These are phyloP conservation scores for Pseudorhombus dupliciocellatus DNA, from an alignment of 2,113 vertebrate species.

Conservation along the genomic window DNA sequence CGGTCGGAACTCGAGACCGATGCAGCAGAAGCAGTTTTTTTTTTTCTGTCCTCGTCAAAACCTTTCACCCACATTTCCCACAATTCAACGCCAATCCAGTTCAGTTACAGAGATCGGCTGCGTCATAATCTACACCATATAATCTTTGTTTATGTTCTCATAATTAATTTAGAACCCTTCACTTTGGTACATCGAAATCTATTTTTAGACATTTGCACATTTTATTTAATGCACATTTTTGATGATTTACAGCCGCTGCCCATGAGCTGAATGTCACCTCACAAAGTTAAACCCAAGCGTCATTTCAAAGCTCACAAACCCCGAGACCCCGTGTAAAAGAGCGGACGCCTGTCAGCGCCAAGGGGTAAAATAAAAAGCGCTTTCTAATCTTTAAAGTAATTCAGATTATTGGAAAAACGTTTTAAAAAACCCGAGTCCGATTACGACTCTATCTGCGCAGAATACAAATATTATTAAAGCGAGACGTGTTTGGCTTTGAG, in stretches of 20 bases:
- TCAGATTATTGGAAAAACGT: conserved; percentile 13
- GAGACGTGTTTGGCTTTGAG: conserved; percentile 23
- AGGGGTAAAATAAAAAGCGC: background rate
- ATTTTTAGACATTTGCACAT: background rate
- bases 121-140: no score
- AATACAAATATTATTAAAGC: conserved; percentile 17
- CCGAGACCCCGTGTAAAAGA: background rate
- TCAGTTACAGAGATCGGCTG: no score
- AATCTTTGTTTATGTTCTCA: background rate
- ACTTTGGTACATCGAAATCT: background rate
- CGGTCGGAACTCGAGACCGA: background rate
- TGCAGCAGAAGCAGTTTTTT: background rate
- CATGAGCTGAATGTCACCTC: conserved; percentile 31
- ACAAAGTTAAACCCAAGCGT: conserved; percentile 6
- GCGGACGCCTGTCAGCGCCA: conserved; percentile 4
- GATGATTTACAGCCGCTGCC: conserved; percentile 25
- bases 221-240: background rate
- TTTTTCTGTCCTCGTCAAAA: no score
- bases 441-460: background rate
- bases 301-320: conserved; percentile 9
- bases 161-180: background rate
- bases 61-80: background rate
- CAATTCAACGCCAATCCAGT: background rate
- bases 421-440: background rate
- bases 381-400: background rate